Base-by-base conservation (phyloP, 2,113 vertebrate species). In the Paratilapia polleni region DNA sequence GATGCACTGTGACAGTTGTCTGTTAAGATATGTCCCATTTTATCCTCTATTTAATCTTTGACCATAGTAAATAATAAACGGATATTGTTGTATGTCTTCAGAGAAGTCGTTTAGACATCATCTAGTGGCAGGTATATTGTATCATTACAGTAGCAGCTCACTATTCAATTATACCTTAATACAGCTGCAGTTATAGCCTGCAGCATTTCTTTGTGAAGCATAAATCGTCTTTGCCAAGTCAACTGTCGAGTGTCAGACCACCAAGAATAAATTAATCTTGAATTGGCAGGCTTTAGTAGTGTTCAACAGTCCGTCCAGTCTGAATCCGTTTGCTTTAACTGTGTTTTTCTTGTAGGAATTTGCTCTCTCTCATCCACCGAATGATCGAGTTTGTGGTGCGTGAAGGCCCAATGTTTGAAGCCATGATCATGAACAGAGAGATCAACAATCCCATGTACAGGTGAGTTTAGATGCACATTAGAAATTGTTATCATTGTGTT, bases 321-420 rank as follows among this genome's bases (percentile, higher is more conserved):
- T 99, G 97, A 99, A 98, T 98, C 97, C 94, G 97, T 97, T 93
- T 97, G 97, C 97, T 98, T 98, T 99, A 99, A 99, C 98, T 99
- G 97, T 99, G 97, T 98, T 97, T 96, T 98, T 99, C 97, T 99
- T 97, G 95, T 99, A 99, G 98, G 98, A 99, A 99, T 98, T 98
- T 99, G 93, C 97, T 99, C 96, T 99, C 97, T 97, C 96, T 99
- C 95, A 99, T 99, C 95, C 98, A 99, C 95, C 98, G 98, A 95
- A 99, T 99, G 98, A 99, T 99, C 97, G 98, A 99, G 95, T 99
- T 99, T 98, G 98, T 99, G 96, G 98, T 99, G 96, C 98, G 98
- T 97, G 98, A 99, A 95, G 98, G 98, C 92, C 98, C 98, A 73
- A 99, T 99, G 98, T 99, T 99, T 96, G 98, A 99, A 98, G 98